phyloP scores from a whole-genome alignment of 2,113 vertebrate species.

The Grammomys dolichurus region DNA sequence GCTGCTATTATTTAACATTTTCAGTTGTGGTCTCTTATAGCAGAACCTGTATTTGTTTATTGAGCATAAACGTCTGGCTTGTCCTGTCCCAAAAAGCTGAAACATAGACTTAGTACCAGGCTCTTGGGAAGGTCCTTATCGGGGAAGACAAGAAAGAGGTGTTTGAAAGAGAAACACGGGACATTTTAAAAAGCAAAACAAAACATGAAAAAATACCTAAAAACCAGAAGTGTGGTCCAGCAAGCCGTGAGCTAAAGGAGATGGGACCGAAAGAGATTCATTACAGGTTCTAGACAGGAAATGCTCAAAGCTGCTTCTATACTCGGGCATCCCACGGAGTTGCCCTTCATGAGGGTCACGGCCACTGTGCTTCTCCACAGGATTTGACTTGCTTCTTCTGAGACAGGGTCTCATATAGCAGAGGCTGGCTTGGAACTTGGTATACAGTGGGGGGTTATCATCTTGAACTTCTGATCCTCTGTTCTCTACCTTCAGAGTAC shows the following conservation, averaged over 20 bases:
- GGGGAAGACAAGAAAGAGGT: not conserved
- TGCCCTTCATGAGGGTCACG: not conserved
- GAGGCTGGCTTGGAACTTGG: not conserved
- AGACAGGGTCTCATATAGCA: not conserved
- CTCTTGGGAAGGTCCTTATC: not conserved
- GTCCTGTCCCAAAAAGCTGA: not conserved
- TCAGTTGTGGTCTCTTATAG: not conserved
- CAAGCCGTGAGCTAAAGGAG: not conserved
- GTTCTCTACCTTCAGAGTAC: not conserved
- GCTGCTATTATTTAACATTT: not conserved
- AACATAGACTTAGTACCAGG: not conserved
- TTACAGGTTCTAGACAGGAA: not conserved
- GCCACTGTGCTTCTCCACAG: not conserved
- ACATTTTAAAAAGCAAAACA: not conserved
- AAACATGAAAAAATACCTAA: not conserved
- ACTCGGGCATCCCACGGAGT: not conserved
- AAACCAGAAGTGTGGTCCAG: not conserved
- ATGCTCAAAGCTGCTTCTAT: not conserved
- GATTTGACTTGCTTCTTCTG: not conserved
- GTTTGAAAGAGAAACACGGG: conserved; percentile 19
- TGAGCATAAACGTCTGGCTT: not conserved
- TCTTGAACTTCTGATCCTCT: not conserved
- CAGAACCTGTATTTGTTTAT: not conserved
- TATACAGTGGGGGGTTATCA: not conserved
- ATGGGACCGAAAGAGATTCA: not conserved